Conservation (phyloP, 1,140 invertebrate genomes). For the Heliconius melpomene region DNA sequence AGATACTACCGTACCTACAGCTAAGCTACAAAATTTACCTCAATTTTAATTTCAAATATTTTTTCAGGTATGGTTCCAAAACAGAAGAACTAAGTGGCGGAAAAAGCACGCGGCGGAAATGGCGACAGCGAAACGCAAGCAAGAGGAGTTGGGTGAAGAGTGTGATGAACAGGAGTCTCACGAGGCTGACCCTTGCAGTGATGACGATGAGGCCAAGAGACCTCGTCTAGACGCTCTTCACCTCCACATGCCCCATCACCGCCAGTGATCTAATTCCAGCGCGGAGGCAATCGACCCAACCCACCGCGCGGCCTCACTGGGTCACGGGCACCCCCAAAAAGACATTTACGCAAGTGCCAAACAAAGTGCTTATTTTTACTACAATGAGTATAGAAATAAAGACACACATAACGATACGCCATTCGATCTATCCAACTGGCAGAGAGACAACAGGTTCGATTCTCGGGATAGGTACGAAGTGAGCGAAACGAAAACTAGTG, state of each 20-base stretch:
- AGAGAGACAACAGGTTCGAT: conserved; percentile 46
- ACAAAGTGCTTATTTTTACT: conserved; percentile 44
- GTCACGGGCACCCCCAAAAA: conserved; percentile 20
- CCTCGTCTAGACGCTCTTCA: conserved; percentile 70
- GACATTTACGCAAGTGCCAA: conserved; percentile 41
- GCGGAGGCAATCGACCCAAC: conserved; percentile 33
- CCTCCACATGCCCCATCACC: conserved; percentile 66
- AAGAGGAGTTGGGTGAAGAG: conserved; percentile 93
- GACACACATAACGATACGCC: conserved; percentile 50
- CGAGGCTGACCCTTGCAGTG: conserved; percentile 74
- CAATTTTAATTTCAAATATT: background rate
- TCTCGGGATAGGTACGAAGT: conserved; percentile 8
- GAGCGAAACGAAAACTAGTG: conserved; percentile 47
- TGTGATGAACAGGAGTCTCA: conserved; percentile 76
- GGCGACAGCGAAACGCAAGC: conserved; percentile 98
- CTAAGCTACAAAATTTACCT: background rate
- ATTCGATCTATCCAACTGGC: conserved; percentile 70
- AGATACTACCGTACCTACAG: too few species aligned
- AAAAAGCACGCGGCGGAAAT: conserved; percentile 99
- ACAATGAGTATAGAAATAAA: conserved; percentile 45
- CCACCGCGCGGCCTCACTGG: conserved; percentile 32
- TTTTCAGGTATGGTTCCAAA: conserved; percentile 99
- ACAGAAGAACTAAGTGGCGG: conserved; percentile 99
- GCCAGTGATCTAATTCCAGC: conserved; percentile 64
- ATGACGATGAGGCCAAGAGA: conserved; percentile 78